Conservation (phyloP, 37 sponge, comb jelly and placozoan genomes). For the Mnemiopsis leidyi region DNA sequence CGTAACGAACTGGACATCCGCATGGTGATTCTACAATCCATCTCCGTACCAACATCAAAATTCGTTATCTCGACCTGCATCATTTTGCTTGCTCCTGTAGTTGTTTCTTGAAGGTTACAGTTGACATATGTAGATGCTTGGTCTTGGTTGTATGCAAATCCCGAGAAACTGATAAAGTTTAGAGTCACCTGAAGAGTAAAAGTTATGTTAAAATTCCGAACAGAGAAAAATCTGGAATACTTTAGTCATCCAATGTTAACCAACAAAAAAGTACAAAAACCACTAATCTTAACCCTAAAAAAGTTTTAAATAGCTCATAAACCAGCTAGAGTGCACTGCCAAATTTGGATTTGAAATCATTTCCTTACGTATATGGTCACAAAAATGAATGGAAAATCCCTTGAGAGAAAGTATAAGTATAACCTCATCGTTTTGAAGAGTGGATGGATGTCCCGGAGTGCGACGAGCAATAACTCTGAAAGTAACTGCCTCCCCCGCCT, state of each 20-base stretch:
- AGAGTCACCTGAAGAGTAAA: constrained; percentile 26
- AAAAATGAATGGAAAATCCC: too few species aligned
- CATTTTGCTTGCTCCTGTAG: not conserved
- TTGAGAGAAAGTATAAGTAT: too few species aligned
- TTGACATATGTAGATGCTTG: not conserved
- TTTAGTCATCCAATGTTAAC: too few species aligned
- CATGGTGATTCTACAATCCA: constrained; percentile 41
- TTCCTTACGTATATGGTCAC: too few species aligned
- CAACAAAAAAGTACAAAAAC: too few species aligned
- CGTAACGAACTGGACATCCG: not conserved
- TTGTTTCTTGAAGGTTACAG: not conserved
- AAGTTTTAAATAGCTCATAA: too few species aligned
- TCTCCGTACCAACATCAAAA: not conserved
- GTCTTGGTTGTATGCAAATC: not conserved
- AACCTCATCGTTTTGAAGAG: constrained; percentile 8
- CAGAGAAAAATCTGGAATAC: too few species aligned
- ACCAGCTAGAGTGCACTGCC: too few species aligned
- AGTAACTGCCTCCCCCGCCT: constrained; percentile 42
- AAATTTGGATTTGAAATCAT: too few species aligned
- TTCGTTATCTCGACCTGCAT: not conserved
- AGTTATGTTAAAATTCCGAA: too few species aligned
- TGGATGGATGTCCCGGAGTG: not conserved
- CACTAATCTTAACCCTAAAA: too few species aligned
- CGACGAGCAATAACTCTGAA: not conserved
- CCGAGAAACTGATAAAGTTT: not conserved